phyloP scores from a whole-genome alignment of 1,140 invertebrate genomes.

The Drosophila nebulosa region DNA sequence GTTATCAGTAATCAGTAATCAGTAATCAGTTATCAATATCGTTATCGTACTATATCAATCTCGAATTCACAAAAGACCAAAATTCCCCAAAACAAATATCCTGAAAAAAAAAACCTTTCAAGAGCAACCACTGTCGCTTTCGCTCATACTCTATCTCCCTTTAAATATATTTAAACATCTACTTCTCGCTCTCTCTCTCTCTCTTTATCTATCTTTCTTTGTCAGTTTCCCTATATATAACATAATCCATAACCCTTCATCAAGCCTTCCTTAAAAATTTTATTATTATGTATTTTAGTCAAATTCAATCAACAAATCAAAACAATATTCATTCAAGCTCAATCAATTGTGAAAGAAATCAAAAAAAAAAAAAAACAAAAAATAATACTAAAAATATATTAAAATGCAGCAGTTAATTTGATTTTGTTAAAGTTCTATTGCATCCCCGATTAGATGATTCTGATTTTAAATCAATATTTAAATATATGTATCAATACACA shows the following conservation, averaged over 20 bases:
- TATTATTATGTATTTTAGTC: neutral
- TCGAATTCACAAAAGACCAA: constrained; percentile 24
- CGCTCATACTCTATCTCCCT: constrained; percentile 9
- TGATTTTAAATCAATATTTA: too few species aligned
- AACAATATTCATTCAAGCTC: neutral
- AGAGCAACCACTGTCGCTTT: constrained; percentile 42
- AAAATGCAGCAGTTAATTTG: neutral
- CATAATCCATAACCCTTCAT: neutral
- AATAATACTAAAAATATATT: neutral
- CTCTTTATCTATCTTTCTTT: constrained; percentile 9
- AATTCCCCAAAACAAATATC: constrained; percentile 8
- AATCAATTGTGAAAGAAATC: neutral
- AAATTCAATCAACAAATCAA: neutral
- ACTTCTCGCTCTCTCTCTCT: neutral
- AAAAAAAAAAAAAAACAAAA: neutral
- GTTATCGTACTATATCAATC: constrained; percentile 53
- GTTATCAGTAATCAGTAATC: constrained; percentile 12
- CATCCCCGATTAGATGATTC: constrained; percentile 1
- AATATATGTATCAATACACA: neutral
- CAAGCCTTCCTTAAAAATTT: neutral
- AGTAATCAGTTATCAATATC: constrained; percentile 21
- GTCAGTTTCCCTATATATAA: constrained; percentile 5
- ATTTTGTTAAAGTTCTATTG: neutral
- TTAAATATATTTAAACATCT: constrained; percentile 5
- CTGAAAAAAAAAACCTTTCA: constrained; percentile 22